These are phyloP conservation scores for Ecdyonurus torrentis DNA, from an alignment of 2,888 invertebrate species.

Conservation along the genomic window DNA sequence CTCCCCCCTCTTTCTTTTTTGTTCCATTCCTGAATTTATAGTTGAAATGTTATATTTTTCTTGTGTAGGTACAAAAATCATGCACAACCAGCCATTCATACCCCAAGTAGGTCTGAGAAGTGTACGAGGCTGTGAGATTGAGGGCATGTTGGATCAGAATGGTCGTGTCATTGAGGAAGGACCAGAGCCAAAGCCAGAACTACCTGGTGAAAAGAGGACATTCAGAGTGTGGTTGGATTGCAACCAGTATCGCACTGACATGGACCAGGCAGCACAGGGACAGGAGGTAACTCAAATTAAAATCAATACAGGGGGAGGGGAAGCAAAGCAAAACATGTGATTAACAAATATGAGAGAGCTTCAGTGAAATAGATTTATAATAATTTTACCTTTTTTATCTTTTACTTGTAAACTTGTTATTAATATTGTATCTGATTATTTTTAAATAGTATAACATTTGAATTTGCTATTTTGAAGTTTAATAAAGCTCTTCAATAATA, in stretches of 20 bases:
- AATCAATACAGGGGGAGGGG: too few relatives aligned
- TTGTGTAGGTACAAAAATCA: slow-evolving; percentile 54
- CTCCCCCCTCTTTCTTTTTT: too few relatives aligned
- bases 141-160: slow-evolving; percentile 91
- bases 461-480: too few relatives aligned
- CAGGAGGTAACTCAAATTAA: slow-evolving; percentile 55
- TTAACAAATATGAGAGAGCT: not conserved
- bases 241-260: slow-evolving; percentile 89
- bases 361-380: not conserved
- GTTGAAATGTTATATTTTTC: too few relatives aligned
- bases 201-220: slow-evolving; percentile 78
- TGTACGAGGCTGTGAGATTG: slow-evolving; percentile 95
- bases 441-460: too few relatives aligned
- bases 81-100: slow-evolving; percentile 67
- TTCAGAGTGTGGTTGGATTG: slow-evolving; percentile 90
- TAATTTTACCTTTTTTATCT: not conserved
- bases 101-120: slow-evolving; percentile 82
- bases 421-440: not conserved
- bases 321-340: not conserved
- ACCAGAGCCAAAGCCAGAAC: slow-evolving; percentile 69
- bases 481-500: too few relatives aligned
- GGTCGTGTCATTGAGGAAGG: slow-evolving; percentile 95
- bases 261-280: slow-evolving; percentile 66
- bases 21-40: too few relatives aligned
- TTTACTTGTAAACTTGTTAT: not conserved